Evolutionary conservation across 1,140 invertebrate species (phyloP), one percentile per base, ranked within the genome.

Genomic region (Theocolax elegans): DNA sequence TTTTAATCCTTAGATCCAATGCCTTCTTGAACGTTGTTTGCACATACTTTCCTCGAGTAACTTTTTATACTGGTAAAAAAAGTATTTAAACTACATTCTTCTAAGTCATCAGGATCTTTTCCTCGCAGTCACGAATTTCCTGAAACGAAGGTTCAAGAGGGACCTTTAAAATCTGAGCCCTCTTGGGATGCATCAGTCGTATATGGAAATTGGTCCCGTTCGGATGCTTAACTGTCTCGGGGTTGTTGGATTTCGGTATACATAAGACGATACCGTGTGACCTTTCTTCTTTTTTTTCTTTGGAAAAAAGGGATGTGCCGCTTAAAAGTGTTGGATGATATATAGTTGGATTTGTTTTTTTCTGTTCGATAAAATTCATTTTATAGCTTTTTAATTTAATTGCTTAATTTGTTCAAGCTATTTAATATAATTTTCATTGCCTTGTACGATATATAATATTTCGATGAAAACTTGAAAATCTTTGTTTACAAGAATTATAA

Each of bases 361-460:
- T 12, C 1, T 35, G 38, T 19, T n/a, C 29, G 29, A 48, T 0
- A 44, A n/a, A 27, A 3, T 27, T 63, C 17, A 10, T 15, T 31
- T 63, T 63, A 63, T 35, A 31, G 40, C 59, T 48, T 44, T 17
- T 31, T 19, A 46, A n/a, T n/a, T n/a, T n/a, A 17, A 63, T 31
- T 49, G 40, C 59, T 63, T 23, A 31, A 63, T 63, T 64, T 38
- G 31, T 53, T 38, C 21, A 10, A 56, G 38, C n/a, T n/a, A n/a
- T n/a, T n/a, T n/a, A n/a, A 10, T 10, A 35, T 35, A 56, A 56
- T 56, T 27, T 56, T 35, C n/a, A 56, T 56, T 35, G 27, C 13
- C 0, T 35, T n/a, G n/a, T n/a, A n/a, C n/a, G n/a, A n/a, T n/a
- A n/a, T n/a, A n/a, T n/a, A n/a, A n/a, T n/a, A n/a, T n/a, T n/a